Conservation (phyloP, 1,140 invertebrate genomes). For the Trissolcus basalis region DNA sequence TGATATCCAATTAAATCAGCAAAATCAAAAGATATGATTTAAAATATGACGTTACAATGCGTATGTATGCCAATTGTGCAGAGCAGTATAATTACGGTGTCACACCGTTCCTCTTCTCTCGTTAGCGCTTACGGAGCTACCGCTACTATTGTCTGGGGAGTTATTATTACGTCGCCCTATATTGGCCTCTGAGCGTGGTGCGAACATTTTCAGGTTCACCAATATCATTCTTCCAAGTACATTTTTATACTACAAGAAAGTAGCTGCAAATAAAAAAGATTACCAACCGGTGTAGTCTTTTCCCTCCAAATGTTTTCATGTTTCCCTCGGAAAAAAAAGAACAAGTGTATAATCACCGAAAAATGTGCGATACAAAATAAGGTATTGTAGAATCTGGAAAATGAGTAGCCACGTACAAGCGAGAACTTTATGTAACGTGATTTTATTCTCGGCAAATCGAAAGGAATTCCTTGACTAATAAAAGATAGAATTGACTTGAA, state of each 20-base stretch:
- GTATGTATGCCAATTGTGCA: constrained; percentile 52
- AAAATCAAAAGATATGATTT: constrained; percentile 29
- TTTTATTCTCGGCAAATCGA: constrained; percentile 4
- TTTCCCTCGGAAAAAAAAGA: no score
- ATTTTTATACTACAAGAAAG: constrained; percentile 16
- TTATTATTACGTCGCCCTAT: constrained; percentile 55
- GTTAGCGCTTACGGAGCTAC: constrained; percentile 51
- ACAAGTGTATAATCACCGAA: no score
- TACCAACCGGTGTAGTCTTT: no score
- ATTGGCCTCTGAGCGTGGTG: constrained; percentile 26
- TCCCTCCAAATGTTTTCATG: no score
- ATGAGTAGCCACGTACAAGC: no score
- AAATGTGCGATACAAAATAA: no score
- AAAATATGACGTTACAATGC: constrained; percentile 47
- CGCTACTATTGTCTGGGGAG: constrained; percentile 55
- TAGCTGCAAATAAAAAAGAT: background rate
- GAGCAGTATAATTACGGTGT: constrained; percentile 46
- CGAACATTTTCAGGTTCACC: constrained; percentile 45
- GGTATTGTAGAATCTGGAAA: no score
- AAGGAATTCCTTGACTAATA: background rate
- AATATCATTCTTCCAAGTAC: constrained; percentile 43
- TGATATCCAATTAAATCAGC: constrained; percentile 4
- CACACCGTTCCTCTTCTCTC: constrained; percentile 48
- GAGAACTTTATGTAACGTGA: background rate
- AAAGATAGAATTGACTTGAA: constrained; percentile 1